Base-by-base conservation (phyloP, 2,888 invertebrate species). In the Lasioglossum oenotherae region DNA sequence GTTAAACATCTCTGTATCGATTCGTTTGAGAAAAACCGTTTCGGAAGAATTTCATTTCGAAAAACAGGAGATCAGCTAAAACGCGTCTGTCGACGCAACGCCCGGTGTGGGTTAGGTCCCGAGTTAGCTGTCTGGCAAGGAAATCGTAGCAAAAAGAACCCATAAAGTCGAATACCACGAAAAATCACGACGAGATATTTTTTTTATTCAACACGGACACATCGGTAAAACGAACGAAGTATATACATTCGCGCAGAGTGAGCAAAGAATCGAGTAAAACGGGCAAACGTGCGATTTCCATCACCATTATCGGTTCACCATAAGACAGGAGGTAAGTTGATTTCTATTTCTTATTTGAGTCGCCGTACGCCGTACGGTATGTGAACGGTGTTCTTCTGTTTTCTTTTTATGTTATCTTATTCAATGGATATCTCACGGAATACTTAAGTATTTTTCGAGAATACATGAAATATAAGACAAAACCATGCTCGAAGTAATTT, bases 101-200 rank as follows among this genome's bases (percentile, higher is more conserved):
- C 35, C 67, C 67, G 67, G 67, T 67, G 35, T 64, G 67, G 35
- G 67, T 67, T 64, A 64, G 64, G 64, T 64, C 64, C 64, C 64
- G 64, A 31, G 64, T 8, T 71, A 53, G 44, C 19, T 23, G 27
- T 31, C 60, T 31, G 31, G 64, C 64, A 31, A 64, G 19, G 35
- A 10, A 67, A 67, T 23, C 35, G 19, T 38, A 10, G 8, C 35
- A 38, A 38, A 67, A 67, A 35, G 19, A 35, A 6, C 19, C 19
- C 10, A 23, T 38, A 19, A 35, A 10, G 23, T 35, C 10, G 6
- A 67, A 64, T 6, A 31, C 16, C 60, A 31, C 60, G 60, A 64
- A 64, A 64, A 64, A 27, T 31, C 31, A 16, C 16, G 6, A 64
- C 12, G n/a, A 60, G 27, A 64, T 12, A 14, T 27, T 16, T 16